phyloP scores from a whole-genome alignment of 1,140 invertebrate genomes.

The Teleopsis dalmanni region DNA sequence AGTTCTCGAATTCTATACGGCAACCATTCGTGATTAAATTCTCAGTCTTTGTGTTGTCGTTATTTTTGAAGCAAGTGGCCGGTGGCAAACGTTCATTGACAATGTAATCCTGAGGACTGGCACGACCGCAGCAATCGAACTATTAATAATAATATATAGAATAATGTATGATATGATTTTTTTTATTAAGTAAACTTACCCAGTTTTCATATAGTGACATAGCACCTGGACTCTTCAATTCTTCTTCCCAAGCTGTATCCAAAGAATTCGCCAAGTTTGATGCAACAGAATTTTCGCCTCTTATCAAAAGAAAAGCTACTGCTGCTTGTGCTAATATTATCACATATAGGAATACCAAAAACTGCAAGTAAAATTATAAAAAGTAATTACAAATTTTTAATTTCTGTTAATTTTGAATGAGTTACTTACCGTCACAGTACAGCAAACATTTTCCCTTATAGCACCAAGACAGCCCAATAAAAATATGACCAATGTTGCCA shows the following conservation, averaged over 20 bases:
- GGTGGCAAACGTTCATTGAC: conserved; percentile 21
- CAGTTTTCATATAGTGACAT: conserved; percentile 38
- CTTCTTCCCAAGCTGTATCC: conserved; percentile 31
- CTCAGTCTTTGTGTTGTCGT: conserved; percentile 25
- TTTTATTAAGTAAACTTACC: conserved; percentile 15
- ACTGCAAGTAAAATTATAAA: conserved; percentile 16
- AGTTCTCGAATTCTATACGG: conserved; percentile 32
- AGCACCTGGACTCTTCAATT: conserved; percentile 29
- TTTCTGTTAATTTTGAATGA: not conserved
- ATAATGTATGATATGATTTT: not conserved
- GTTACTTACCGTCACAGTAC: conserved; percentile 29
- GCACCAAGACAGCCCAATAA: conserved; percentile 34
- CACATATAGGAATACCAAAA: conserved; percentile 22
- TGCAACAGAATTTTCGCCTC: conserved; percentile 3
- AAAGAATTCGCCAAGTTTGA: conserved; percentile 27
- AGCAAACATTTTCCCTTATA: conserved; percentile 33
- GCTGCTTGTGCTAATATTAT: conserved; percentile 25
- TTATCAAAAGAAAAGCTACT: conserved; percentile 15
- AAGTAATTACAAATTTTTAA: not conserved
- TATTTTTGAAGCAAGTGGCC: conserved; percentile 25
- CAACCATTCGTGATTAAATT: conserved; percentile 34
- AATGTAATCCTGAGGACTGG: conserved; percentile 34
- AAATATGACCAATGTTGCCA: conserved; percentile 20
- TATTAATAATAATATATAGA: conserved; percentile 21
- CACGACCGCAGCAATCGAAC: conserved; percentile 51